These are phyloP conservation scores for Pempheris klunzingeri DNA, from an alignment of 2,797 vertebrate genomes.

Conservation along the genomic window DNA sequence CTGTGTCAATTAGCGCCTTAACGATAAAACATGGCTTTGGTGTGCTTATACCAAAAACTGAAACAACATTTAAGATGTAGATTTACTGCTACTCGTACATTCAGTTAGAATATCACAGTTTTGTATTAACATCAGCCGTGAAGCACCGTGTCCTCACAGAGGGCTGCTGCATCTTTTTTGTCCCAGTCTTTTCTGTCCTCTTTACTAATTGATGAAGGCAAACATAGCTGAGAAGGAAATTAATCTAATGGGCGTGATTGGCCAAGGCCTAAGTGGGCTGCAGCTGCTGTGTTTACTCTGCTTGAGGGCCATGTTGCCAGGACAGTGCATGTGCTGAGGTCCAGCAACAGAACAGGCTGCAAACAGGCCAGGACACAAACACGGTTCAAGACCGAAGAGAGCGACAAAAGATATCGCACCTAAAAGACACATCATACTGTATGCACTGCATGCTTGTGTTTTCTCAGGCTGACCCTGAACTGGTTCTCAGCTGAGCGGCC, in stretches of 20 bases:
- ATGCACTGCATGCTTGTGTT: slow-evolving; percentile 7
- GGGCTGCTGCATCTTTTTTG: background rate
- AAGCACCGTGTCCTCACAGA: slow-evolving; percentile 21
- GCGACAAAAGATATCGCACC: background rate
- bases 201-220: slow-evolving; percentile 65
- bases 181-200: slow-evolving; percentile 38
- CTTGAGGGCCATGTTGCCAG: slow-evolving; percentile 64
- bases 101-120: background rate
- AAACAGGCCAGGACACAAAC: slow-evolving; percentile 21
- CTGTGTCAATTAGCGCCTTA: background rate
- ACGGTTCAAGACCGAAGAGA: background rate
- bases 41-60: background rate
- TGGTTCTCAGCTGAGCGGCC: slow-evolving; percentile 12
- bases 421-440: slow-evolving; percentile 11
- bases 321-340: slow-evolving; percentile 46
- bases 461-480: slow-evolving; percentile 26
- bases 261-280: slow-evolving; percentile 38
- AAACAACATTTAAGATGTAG: background rate
- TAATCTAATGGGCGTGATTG: slow-evolving; percentile 63
- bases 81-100: background rate
- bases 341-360: slow-evolving; percentile 48
- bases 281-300: slow-evolving; percentile 62
- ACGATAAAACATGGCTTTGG: slow-evolving; percentile 4
- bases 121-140: slow-evolving; percentile 35
- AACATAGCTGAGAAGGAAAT: slow-evolving; percentile 71